Evolutionary conservation across 1,140 invertebrate species (phyloP).

Genomic region (Nebria ingens): DNA sequence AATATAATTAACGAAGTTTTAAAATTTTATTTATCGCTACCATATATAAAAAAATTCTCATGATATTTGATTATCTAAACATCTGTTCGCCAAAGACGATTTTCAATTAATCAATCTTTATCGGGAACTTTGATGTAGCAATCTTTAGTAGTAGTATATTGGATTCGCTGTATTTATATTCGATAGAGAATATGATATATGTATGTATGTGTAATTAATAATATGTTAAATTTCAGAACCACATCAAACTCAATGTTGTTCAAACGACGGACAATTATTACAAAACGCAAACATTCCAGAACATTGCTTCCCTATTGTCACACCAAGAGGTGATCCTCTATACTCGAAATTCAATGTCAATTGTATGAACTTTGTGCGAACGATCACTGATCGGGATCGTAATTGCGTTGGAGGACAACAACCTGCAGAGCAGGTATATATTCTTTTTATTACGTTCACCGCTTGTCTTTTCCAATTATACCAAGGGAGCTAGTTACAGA

Average conservation of each 20-base stretch:
- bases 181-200: no score
- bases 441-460: background rate
- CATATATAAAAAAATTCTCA: no score
- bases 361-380: conserved; percentile 80
- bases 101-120: no score
- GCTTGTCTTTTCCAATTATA: background rate
- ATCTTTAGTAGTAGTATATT: no score
- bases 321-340: conserved; percentile 74
- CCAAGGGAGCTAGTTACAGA: no score
- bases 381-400: conserved; percentile 55
- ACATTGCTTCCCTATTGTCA: conserved; percentile 74
- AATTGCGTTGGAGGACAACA: conserved; percentile 48
- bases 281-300: conserved; percentile 37
- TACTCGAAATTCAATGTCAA: conserved; percentile 53
- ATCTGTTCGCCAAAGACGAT: no score
- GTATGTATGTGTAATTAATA: no score
- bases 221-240: conserved; percentile 39
- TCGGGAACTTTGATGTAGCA: no score
- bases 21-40: no score
- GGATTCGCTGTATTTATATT: no score
- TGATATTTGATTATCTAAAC: no score
- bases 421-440: conserved; percentile 64
- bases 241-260: conserved; percentile 58
- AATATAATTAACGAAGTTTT: no score
- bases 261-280: conserved; percentile 49